Evolutionary conservation across 2,888 invertebrate species (phyloP).

Genomic region (Aphelenchoides bicaudatus): DNA sequence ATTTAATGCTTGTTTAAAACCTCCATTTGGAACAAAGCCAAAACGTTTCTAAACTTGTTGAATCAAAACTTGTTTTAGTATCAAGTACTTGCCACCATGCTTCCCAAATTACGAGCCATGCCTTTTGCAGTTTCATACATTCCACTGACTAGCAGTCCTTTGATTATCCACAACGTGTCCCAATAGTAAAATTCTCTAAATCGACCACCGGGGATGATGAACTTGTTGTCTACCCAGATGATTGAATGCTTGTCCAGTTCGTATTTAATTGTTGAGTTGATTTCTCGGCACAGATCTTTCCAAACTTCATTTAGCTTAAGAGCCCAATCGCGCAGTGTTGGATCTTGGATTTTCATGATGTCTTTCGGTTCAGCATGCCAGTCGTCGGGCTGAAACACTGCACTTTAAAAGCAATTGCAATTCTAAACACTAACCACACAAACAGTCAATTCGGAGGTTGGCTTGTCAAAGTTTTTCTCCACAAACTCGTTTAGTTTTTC

Average conservation of each 20-base stretch:
- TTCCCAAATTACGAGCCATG: slow-evolving; percentile 80
- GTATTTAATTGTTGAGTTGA: slow-evolving; percentile 63
- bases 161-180: slow-evolving; percentile 89
- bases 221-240: slow-evolving; percentile 75
- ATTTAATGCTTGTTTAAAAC: slow-evolving; percentile 59
- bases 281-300: slow-evolving; percentile 62
- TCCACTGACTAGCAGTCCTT: slow-evolving; percentile 73
- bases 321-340: slow-evolving; percentile 72
- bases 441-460: slow-evolving; percentile 26
- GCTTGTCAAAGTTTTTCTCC: slow-evolving; percentile 30
- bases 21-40: slow-evolving; percentile 77
- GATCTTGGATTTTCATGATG: slow-evolving; percentile 71
- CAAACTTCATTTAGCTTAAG: slow-evolving; percentile 65
- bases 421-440: too few relatives aligned
- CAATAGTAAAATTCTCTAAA: slow-evolving; percentile 75
- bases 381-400: slow-evolving; percentile 56
- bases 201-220: slow-evolving; percentile 71
- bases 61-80: slow-evolving; percentile 60
- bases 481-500: slow-evolving; percentile 31
- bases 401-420: too few relatives aligned
- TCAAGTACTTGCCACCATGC: slow-evolving; percentile 73
- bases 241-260: slow-evolving; percentile 70
- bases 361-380: slow-evolving; percentile 69
- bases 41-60: too few relatives aligned
- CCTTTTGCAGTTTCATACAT: slow-evolving; percentile 76